Conservation (phyloP, 1,140 invertebrate genomes). For the Pogonus chalceus region DNA sequence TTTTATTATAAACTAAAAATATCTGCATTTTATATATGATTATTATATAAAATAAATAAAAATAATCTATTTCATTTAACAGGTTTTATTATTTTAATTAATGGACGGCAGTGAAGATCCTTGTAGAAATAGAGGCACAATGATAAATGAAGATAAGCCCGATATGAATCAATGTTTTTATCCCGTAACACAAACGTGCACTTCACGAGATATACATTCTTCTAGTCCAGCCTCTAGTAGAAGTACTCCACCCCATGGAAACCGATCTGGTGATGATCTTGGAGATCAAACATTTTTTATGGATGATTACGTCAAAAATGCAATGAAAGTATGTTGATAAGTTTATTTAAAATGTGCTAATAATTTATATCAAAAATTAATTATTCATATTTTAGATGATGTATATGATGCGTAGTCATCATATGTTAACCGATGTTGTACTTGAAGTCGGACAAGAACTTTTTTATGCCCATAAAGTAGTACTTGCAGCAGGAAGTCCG, state of each 20-base stretch:
- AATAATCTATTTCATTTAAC: too few species aligned
- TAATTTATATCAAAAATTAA: neutral
- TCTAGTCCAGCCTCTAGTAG: neutral
- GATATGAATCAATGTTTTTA: neutral
- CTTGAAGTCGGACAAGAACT: conserved; percentile 74
- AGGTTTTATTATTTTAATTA: neutral
- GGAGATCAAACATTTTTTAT: conserved; percentile 82
- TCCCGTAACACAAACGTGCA: neutral
- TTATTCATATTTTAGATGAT: conserved; percentile 50
- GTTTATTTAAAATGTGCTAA: neutral
- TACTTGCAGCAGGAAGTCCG: conserved; percentile 85
- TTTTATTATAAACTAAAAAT: too few species aligned
- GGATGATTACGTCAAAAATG: conserved; percentile 73
- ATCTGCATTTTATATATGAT: too few species aligned
- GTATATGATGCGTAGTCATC: conserved; percentile 78
- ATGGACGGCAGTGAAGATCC: neutral
- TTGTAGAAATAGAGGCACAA: neutral
- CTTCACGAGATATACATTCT: neutral
- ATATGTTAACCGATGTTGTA: conserved; percentile 83
- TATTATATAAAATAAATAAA: too few species aligned
- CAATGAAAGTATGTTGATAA: conserved; percentile 56
- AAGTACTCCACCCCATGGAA: neutral
- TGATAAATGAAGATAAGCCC: neutral
- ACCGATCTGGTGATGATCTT: conserved; percentile 38
- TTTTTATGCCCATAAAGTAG: conserved; percentile 84